A percentile compares a stretch with the other conserved stretches of the same genome.
Evolutionary conservation across 2,113 vertebrate species (phyloP).

Genomic region (Malurus cyaneus): DNA sequence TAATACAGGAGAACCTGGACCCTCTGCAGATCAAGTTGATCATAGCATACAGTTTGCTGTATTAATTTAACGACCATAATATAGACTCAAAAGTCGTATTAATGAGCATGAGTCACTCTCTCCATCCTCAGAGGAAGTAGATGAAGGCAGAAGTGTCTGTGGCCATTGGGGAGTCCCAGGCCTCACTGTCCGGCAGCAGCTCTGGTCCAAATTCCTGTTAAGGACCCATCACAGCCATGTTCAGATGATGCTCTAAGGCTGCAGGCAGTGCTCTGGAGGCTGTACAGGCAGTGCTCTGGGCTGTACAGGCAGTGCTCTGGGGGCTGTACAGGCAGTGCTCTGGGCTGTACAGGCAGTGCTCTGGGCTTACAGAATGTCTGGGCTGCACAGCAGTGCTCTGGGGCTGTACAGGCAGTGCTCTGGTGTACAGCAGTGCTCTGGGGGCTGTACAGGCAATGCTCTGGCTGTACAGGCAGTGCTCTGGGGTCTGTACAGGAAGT

Average conservation of each 20-base stretch:
- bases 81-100: background rate
- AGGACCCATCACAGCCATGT: background rate
- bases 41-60: background rate
- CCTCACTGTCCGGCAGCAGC: background rate
- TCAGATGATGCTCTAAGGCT: background rate
- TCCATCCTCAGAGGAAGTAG: background rate
- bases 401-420: too few relatives aligned
- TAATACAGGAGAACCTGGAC: background rate
- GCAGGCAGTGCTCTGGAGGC: background rate
- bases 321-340: background rate
- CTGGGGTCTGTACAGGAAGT: too few relatives aligned
- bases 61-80: background rate
- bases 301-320: too few relatives aligned
- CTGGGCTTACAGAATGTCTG: too few relatives aligned
- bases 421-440: too few relatives aligned
- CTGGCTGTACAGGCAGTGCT: background rate
- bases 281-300: too few relatives aligned
- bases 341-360: background rate
- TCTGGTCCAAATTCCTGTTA: background rate
- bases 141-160: accelerated
- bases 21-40: background rate
- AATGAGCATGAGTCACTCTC: accelerated
- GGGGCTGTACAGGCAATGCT: background rate
- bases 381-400: too few relatives aligned
- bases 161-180: accelerated